Evolutionary conservation across 2,888 invertebrate genomes (phyloP).

Genomic region (Aporophyla nigra): DNA sequence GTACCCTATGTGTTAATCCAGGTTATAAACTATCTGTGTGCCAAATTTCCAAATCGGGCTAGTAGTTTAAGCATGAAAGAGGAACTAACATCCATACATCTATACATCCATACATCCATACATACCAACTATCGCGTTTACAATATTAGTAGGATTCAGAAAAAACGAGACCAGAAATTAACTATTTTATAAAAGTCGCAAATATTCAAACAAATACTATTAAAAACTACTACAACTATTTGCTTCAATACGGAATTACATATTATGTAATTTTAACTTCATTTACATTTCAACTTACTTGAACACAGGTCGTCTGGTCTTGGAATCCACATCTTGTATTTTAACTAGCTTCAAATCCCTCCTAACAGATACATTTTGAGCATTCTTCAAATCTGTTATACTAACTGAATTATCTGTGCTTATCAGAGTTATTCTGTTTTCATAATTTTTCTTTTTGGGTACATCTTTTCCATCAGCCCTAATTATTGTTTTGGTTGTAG

Average conservation of each 20-base stretch:
- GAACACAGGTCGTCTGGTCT: slow-evolving; percentile 93
- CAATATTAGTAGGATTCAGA: too few relatives aligned
- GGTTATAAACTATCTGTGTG: too few relatives aligned
- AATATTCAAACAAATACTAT: too few relatives aligned
- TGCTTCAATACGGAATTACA: not conserved
- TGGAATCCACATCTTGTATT: slow-evolving; percentile 92
- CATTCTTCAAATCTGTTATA: slow-evolving; percentile 92
- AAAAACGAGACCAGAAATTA: not conserved
- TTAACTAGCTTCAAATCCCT: slow-evolving; percentile 93
- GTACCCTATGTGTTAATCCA: too few relatives aligned
- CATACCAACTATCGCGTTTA: too few relatives aligned
- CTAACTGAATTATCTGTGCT: slow-evolving; percentile 90
- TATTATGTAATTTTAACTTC: not conserved
- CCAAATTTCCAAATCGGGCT: too few relatives aligned
- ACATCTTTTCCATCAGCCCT: slow-evolving; percentile 87
- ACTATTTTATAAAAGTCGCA: not conserved
- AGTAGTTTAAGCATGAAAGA: too few relatives aligned
- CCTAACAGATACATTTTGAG: slow-evolving; percentile 92
- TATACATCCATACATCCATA: too few relatives aligned
- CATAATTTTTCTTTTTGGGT: slow-evolving; percentile 81
- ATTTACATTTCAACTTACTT: slow-evolving; percentile 84
- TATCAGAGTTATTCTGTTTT: slow-evolving; percentile 92
- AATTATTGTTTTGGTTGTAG: slow-evolving; percentile 76
- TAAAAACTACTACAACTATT: not conserved
- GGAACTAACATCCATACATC: too few relatives aligned